Conservation (phyloP, 1,140 invertebrate species). For the Drosophila nigrodunni region DNA sequence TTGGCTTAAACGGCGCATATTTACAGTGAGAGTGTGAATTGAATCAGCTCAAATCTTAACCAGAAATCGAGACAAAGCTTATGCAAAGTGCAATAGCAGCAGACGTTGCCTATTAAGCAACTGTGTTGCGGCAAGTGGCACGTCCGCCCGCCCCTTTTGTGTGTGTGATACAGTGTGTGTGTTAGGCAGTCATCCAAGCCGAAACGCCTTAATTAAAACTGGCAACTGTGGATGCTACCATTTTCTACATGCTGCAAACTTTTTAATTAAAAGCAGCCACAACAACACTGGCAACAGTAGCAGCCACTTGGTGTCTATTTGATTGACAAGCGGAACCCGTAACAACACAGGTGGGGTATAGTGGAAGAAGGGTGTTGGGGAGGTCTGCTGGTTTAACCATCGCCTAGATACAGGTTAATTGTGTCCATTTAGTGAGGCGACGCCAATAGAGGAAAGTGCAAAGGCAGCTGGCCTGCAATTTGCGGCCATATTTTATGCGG, state of each 20-base stretch:
- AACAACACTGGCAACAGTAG: constrained; percentile 14
- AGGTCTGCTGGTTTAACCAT: background rate
- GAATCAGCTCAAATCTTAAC: background rate
- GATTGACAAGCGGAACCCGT: constrained; percentile 59
- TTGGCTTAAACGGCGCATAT: constrained; percentile 36
- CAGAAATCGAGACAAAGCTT: constrained; percentile 20
- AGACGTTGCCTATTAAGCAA: background rate
- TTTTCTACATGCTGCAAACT: constrained; percentile 41
- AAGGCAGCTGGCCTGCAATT: constrained; percentile 54
- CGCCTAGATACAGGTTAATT: constrained; percentile 53
- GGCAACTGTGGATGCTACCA: constrained; percentile 62
- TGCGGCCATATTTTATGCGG: constrained; percentile 51
- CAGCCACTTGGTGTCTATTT: constrained; percentile 52
- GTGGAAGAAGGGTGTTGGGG: background rate
- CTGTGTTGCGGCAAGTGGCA: constrained; percentile 10
- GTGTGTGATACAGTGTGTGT: background rate
- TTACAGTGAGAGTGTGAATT: constrained; percentile 36
- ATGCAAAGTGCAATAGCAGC: constrained; percentile 34
- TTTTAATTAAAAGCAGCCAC: constrained; percentile 57
- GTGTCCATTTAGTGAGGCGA: constrained; percentile 53
- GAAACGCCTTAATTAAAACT: constrained; percentile 58
- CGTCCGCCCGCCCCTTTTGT: constrained; percentile 8
- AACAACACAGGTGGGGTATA: background rate
- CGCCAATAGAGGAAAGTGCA: constrained; percentile 49
- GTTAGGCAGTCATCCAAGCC: constrained; percentile 16